Evolutionary conservation across 2,113 vertebrate species (phyloP), one percentile per base, ranked within the genome.

Genomic region (Columbina picui): DNA sequence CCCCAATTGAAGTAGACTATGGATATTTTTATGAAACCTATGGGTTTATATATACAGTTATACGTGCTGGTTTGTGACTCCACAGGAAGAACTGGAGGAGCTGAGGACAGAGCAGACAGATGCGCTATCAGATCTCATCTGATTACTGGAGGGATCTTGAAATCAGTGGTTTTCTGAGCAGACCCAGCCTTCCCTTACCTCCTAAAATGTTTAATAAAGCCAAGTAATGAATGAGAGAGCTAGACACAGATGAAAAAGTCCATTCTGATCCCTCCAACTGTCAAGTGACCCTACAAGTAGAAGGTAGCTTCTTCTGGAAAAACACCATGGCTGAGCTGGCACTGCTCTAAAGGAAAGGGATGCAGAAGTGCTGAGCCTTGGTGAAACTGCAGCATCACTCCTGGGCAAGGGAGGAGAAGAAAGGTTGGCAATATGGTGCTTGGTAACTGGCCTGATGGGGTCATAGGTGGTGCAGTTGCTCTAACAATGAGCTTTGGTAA

Each of bases 351-450:
- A n/a, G 73, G 29, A 8, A 10, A n/a, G 73, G 29, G 53, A 23
- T 43, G 47, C 14, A 10, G 7, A 14, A 18, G 7, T 39, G 52
- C 56, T 50, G 57, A 49, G 80, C 56, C 53, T 64, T 39, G 26
- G 18, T 15, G 20, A 18, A 32, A 59, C 27, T 3, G 0, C 6
- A 13, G 64, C 19, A 27, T 29, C 36, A n/a, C 57, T 32, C 19
- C 47, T 53, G 32, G 55, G 65, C 41, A 36, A 15, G 41, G 13
- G 7, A 17, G 32, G 9, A 50, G 52, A 16, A 9, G 41, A 29
- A 23, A 21, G 14, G 11, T 16, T 0, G 0, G 0, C 18, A 7
- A 4, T 3, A 13, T 27, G 43, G 5, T 18, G 19, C 32, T 69
- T 29, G 12, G 47, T 4, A 8, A 7, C 36, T 20, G 74, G 2